phyloP scores from a whole-genome alignment of 2,113 vertebrate species.

The Merops nubicus region DNA sequence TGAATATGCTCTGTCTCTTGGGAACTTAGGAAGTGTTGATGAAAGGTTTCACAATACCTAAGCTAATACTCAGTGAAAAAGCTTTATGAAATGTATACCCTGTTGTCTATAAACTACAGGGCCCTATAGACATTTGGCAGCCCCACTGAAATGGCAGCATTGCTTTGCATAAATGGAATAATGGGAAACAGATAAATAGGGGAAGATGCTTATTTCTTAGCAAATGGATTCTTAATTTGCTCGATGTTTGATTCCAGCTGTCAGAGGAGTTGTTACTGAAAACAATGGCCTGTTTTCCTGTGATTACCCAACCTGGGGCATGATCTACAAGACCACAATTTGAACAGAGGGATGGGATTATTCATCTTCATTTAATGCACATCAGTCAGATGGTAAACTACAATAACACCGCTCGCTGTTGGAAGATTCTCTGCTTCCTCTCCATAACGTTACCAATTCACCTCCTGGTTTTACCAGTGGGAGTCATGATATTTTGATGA shows the following conservation, averaged over 20 bases:
- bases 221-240: background rate
- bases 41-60: background rate
- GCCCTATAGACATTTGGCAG: background rate
- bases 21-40: background rate
- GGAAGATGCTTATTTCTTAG: background rate
- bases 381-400: background rate
- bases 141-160: background rate
- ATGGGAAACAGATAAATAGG: background rate
- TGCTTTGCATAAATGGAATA: background rate
- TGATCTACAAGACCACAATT: background rate
- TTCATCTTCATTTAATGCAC: constrained; percentile 8
- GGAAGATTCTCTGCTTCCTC: background rate
- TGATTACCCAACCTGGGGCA: background rate
- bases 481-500: constrained; percentile 60
- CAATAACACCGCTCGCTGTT: background rate
- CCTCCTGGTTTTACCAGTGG: constrained; percentile 13
- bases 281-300: background rate
- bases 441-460: background rate
- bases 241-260: background rate
- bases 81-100: background rate
- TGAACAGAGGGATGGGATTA: background rate
- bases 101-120: background rate
- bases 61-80: background rate
- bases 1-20: background rate
- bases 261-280: background rate